Percentiles rank a stretch among this genome's conserved stretches.
These are phyloP conservation scores for Mesocricetus auratus DNA, from an alignment of 2,113 vertebrate genomes.

Conservation along the genomic window DNA sequence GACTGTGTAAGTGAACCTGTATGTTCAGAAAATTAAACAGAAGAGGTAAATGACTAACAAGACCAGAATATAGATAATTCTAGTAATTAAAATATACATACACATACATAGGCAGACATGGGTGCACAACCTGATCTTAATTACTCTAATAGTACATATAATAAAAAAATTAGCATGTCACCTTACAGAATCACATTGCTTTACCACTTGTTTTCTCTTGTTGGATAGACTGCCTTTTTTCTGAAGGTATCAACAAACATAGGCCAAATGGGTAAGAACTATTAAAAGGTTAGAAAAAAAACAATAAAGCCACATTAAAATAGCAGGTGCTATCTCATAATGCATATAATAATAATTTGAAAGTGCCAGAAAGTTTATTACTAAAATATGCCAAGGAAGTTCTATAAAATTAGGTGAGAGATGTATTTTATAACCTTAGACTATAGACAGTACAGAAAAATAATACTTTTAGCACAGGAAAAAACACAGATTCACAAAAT, in stretches of 20 bases:
- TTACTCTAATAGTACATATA: neutral
- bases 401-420: neutral
- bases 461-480: neutral
- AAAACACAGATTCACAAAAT: neutral
- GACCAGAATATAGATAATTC: neutral
- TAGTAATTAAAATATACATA: neutral
- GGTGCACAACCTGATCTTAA: neutral
- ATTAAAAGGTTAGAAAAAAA: neutral
- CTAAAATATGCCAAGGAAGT: neutral
- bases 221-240: neutral
- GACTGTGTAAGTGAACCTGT: neutral
- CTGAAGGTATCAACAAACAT: neutral
- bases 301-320: neutral
- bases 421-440: slow-evolving; percentile 7
- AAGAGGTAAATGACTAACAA: neutral
- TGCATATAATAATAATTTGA: neutral
- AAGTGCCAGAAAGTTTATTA: neutral
- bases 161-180: neutral
- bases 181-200: neutral
- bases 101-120: neutral
- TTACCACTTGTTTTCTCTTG: neutral
- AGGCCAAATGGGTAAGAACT: neutral
- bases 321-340: neutral
- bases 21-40: neutral
- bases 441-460: neutral